A percentile compares a stretch with the other conserved stretches of the same genome.
Evolutionary conservation across 2,113 vertebrate genomes (phyloP).

Genomic region (Etia nguti): DNA sequence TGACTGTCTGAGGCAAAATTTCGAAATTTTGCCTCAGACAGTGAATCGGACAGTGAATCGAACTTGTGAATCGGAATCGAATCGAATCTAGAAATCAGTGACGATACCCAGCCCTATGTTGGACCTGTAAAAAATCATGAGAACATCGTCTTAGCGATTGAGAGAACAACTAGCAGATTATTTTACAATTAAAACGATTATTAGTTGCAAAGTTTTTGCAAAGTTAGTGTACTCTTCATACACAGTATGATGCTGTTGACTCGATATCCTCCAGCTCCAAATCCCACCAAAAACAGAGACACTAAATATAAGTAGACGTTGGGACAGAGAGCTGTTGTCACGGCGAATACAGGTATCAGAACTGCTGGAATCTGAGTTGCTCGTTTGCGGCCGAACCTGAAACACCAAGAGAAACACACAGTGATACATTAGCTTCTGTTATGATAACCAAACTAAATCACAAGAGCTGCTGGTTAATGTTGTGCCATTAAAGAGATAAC

Average conservation of each 20-base stretch:
- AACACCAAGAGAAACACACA: not conserved
- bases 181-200: rapidly evolving
- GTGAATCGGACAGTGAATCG: too few species aligned
- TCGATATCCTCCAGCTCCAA: slow-evolving; percentile 30
- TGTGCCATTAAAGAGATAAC: not conserved
- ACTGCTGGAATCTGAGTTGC: slow-evolving; percentile 28
- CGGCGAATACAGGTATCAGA: not conserved
- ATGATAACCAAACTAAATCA: not conserved
- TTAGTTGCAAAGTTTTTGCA: not conserved
- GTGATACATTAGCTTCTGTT: not conserved
- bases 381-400: slow-evolving; percentile 41
- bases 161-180: not conserved
- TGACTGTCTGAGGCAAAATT: too few species aligned
- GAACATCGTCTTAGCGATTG: rapidly evolving
- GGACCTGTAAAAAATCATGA: rapidly evolving
- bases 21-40: too few species aligned
- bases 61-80: too few species aligned
- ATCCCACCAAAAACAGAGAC: not conserved
- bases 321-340: slow-evolving; percentile 2
- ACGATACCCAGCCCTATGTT: not conserved
- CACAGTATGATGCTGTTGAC: slow-evolving; percentile 35
- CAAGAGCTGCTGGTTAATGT: not conserved
- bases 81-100: too few species aligned
- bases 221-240: not conserved
- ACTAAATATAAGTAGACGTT: slow-evolving; percentile 8